Conservation (phyloP, 2,888 invertebrate genomes). For the Rhagonycha lutea region DNA sequence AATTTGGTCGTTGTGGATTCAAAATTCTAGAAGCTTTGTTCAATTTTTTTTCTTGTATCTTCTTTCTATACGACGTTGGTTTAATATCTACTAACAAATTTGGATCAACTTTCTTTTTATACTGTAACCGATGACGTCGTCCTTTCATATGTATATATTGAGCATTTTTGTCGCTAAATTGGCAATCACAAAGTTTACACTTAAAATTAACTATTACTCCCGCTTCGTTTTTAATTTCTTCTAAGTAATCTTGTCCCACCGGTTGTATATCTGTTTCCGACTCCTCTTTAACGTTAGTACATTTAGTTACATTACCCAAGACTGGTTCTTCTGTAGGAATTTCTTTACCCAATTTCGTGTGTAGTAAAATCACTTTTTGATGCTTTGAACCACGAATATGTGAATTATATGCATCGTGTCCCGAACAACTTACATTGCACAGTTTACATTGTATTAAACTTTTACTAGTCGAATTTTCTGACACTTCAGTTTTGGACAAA, state of each 20-base stretch:
- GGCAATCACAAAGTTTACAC: constrained; percentile 98
- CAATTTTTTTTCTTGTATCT: constrained; percentile 83
- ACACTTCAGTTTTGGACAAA: constrained; percentile 72
- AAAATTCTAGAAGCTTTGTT: constrained; percentile 67
- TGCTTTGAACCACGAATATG: constrained; percentile 98
- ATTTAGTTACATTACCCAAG: constrained; percentile 61
- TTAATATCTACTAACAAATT: constrained; percentile 95
- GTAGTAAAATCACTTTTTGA: constrained; percentile 95
- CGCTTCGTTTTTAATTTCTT: constrained; percentile 93
- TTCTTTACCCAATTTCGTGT: constrained; percentile 96
- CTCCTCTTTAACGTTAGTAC: constrained; percentile 58
- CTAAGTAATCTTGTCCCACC: constrained; percentile 95
- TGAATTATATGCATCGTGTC: constrained; percentile 96
- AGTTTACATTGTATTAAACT: constrained; percentile 90
- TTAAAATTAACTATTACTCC: constrained; percentile 91
- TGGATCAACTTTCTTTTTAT: constrained; percentile 95
- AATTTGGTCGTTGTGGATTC: not conserved
- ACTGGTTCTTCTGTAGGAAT: constrained; percentile 94
- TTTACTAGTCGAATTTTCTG: constrained; percentile 66
- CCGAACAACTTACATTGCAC: constrained; percentile 98
- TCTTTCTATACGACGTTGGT: constrained; percentile 85
- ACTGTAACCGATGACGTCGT: constrained; percentile 92
- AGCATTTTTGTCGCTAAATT: constrained; percentile 98
- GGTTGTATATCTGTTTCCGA: constrained; percentile 84
- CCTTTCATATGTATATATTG: constrained; percentile 99